These are phyloP conservation scores for Sycophila sp. DNA, from an alignment of 1,140 invertebrate species.

Conservation along the genomic window DNA sequence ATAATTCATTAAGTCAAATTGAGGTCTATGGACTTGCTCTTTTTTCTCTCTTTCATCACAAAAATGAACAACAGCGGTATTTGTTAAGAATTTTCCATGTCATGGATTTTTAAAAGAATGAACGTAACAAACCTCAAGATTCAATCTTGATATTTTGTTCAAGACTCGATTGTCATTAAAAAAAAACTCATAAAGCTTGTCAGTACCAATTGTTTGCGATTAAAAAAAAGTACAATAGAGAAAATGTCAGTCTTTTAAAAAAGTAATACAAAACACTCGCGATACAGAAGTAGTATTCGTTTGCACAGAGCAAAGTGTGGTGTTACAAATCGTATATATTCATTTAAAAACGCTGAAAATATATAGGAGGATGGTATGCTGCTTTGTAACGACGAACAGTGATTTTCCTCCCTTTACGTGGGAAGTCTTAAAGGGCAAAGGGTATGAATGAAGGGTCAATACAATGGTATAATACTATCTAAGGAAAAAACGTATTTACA, in stretches of 20 bases:
- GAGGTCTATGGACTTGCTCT: constrained; percentile 8
- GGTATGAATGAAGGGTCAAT: neutral
- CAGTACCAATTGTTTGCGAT: neutral
- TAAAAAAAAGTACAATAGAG: constrained; percentile 19
- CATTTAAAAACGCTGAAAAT: no score
- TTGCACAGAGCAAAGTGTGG: neutral
- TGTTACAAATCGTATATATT: neutral
- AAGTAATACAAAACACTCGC: no score
- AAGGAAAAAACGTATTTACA: constrained; percentile 42
- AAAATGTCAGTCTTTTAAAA: constrained; percentile 26
- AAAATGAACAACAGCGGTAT: neutral
- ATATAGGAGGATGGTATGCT: no score
- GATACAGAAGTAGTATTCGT: neutral
- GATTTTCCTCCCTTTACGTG: constrained; percentile 4
- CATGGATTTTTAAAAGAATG: constrained; percentile 4
- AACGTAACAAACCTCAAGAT: no score
- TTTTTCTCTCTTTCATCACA: neutral
- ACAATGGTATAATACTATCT: constrained; percentile 26
- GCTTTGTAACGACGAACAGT: constrained; percentile 32
- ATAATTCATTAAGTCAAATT: neutral
- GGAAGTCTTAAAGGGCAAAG: neutral
- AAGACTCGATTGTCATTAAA: constrained; percentile 1
- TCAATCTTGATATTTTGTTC: neutral
- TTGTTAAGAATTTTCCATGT: constrained; percentile 19
- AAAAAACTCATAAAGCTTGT: neutral